These are phyloP conservation scores for Andrena trimmerana DNA, from an alignment of 2,888 invertebrate species.

Conservation along the genomic window DNA sequence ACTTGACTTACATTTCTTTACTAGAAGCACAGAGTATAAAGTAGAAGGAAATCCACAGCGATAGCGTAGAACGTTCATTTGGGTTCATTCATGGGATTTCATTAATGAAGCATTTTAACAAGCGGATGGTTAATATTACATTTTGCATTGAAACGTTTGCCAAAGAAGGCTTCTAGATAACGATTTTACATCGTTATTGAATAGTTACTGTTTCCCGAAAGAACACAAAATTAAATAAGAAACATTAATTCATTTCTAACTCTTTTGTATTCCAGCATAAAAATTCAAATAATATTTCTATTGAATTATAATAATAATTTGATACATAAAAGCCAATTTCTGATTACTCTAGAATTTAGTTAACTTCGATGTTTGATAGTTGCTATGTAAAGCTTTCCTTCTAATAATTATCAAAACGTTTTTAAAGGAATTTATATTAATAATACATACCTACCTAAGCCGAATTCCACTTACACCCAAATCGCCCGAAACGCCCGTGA, in stretches of 20 bases:
- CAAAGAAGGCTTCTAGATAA: neutral
- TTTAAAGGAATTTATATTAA: too few relatives aligned
- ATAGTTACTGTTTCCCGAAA: neutral
- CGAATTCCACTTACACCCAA: too few relatives aligned
- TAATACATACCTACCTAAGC: too few relatives aligned
- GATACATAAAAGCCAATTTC: too few relatives aligned
- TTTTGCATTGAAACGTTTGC: neutral
- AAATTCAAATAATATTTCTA: too few relatives aligned
- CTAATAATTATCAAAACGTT: too few relatives aligned
- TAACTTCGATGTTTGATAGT: too few relatives aligned
- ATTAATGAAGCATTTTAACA: neutral
- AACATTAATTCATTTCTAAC: neutral
- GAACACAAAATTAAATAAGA: neutral
- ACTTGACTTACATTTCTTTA: conserved; percentile 44
- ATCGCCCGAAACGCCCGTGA: too few relatives aligned
- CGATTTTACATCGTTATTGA: neutral
- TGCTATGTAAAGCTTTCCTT: too few relatives aligned
- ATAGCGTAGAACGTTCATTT: neutral
- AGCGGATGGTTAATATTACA: neutral
- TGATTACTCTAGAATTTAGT: too few relatives aligned
- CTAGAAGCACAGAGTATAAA: conserved; percentile 22
- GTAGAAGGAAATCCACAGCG: conserved; percentile 21
- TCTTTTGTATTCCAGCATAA: too few relatives aligned
- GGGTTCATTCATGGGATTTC: conserved; percentile 1
- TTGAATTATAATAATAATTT: too few relatives aligned